phyloP scores from a whole-genome alignment of 2,888 invertebrate species.

The Rugalucina vietnamica region DNA sequence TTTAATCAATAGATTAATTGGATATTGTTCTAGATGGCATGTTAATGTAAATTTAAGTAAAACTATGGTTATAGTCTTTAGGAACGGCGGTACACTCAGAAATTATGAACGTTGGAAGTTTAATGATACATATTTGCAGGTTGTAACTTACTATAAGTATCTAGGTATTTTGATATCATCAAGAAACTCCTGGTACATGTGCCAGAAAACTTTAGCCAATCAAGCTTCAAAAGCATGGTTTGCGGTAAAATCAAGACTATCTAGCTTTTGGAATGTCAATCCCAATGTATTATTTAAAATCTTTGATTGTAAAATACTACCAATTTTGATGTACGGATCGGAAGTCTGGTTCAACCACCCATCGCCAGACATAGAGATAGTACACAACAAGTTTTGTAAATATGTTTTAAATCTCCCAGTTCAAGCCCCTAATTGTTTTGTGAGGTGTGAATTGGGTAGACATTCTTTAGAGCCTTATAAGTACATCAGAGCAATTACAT shows the following conservation, averaged over 20 bases:
- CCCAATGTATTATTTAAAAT: background rate
- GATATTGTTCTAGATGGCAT: background rate
- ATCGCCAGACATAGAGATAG: background rate
- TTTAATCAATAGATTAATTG: background rate
- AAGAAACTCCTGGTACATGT: background rate
- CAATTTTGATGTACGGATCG: background rate
- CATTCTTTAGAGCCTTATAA: background rate
- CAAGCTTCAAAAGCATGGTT: background rate
- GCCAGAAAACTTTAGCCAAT: background rate
- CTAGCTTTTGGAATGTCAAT: background rate
- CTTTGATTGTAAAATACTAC: background rate
- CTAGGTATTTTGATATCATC: background rate
- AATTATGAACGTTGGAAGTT: constrained; percentile 1
- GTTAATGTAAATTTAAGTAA: background rate
- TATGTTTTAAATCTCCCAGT: background rate
- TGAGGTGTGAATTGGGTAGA: background rate
- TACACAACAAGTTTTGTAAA: background rate
- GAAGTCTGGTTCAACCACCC: background rate
- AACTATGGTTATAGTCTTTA: constrained; percentile 9
- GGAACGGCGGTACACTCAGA: constrained; percentile 1
- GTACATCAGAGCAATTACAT: background rate
- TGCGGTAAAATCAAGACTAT: background rate
- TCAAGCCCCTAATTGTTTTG: background rate
- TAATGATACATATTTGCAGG: background rate
- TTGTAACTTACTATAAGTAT: constrained; percentile 11